These are phyloP conservation scores for Myopa tessellatipennis DNA, from an alignment of 2,888 invertebrate species.

Conservation along the genomic window DNA sequence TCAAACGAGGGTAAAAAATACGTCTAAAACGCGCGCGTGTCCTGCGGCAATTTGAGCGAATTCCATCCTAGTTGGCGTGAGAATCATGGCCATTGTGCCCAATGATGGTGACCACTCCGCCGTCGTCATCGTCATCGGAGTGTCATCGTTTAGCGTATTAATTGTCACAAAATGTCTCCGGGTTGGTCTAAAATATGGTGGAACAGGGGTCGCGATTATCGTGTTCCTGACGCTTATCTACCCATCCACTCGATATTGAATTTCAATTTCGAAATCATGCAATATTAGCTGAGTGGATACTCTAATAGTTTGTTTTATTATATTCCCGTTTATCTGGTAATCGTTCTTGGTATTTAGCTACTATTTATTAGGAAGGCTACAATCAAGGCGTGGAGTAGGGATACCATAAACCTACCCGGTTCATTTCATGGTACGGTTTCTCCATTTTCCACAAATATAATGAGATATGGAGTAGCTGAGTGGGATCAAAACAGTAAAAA, in stretches of 20 bases:
- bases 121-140: neutral
- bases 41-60: conserved; percentile 56
- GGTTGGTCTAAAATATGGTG: neutral
- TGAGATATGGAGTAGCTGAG: too few species aligned
- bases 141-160: conserved; percentile 58
- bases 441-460: too few species aligned
- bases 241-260: conserved; percentile 25
- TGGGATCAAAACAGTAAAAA: too few species aligned
- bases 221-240: conserved; percentile 18
- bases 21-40: conserved; percentile 52
- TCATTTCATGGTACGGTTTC: too few species aligned
- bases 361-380: neutral
- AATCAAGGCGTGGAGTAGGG: conserved; percentile 2
- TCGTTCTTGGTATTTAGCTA: neutral
- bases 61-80: conserved; percentile 28
- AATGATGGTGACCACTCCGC: conserved; percentile 15
- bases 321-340: neutral
- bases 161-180: conserved; percentile 56
- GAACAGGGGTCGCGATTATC: conserved; percentile 18
- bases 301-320: neutral
- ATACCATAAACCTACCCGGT: too few species aligned
- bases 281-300: neutral
- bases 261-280: conserved; percentile 20
- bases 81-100: conserved; percentile 31
- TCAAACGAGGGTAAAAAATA: neutral